Base-by-base conservation (phyloP, 2,888 invertebrate genomes). In the Galeopsomyia nigrocyanea region DNA sequence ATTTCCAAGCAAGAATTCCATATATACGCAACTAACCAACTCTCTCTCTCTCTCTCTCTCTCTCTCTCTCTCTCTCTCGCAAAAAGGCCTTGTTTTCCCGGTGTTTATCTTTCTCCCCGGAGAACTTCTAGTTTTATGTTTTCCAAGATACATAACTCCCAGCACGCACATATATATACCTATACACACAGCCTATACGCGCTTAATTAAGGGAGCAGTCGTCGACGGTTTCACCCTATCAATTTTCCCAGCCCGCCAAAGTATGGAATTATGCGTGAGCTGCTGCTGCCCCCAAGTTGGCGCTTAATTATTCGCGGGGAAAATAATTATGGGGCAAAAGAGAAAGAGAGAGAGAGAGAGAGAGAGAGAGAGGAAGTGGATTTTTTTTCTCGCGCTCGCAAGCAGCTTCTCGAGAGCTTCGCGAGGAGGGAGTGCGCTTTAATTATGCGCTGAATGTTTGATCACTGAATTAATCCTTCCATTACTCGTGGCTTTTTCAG, bases 1-100 rank as follows among this genome's bases (percentile, higher is more conserved):
- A 73, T 73, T 66, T 61, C 71, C 62, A 64, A 51, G 39, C 26
- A 26, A 26, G 66, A 69, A 73, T 73, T 73, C 65, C 22, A 68
- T 61, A 67, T 61, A 67, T 39, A 10, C 39, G 5, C 39, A 39
- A 39, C 7, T 3, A 26, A 26, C 26, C n/a, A n/a, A n/a, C n/a
- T n/a, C n/a, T n/a, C n/a, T n/a, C n/a, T n/a, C n/a, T n/a, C n/a
- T n/a, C n/a, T n/a, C n/a, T n/a, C n/a, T n/a, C n/a, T n/a, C n/a
- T n/a, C n/a, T n/a, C n/a, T n/a, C n/a, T n/a, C n/a, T n/a, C n/a
- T 26, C 26, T 26, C 26, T 26, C 5, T 26, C 5, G 26, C 2
- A 26, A 26, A 26, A 13, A 19, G 56, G 46, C 19, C 69, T 66
- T 66, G 65, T 51, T 64, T 26, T 66, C 14, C 56, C 22, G 16